These are phyloP conservation scores for Branchinecta sandiegonensis DNA, from an alignment of 2,888 invertebrate species.

Conservation along the genomic window DNA sequence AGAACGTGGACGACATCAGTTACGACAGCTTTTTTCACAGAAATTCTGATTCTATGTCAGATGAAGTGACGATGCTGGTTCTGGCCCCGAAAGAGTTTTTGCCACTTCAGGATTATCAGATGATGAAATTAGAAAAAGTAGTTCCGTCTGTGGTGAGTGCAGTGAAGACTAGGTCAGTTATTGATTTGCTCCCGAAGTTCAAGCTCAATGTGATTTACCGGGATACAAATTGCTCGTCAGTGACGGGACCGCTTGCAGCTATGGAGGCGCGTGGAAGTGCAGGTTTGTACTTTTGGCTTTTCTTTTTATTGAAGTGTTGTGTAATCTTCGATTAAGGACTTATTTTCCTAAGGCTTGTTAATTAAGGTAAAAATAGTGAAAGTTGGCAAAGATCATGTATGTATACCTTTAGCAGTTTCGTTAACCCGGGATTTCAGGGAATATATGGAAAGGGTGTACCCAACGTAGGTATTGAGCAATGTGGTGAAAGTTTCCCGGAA, in stretches of 20 bases:
- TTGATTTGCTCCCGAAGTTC: conserved; percentile 46
- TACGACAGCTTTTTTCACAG: too few relatives aligned
- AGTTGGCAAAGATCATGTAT: too few relatives aligned
- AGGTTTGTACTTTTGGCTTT: neutral
- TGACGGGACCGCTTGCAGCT: conserved; percentile 58
- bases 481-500: too few relatives aligned
- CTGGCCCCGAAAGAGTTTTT: neutral
- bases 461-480: too few relatives aligned
- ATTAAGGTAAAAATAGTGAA: too few relatives aligned
- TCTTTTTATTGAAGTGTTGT: too few relatives aligned
- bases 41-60: too few relatives aligned
- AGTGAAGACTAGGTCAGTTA: neutral
- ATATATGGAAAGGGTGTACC: too few relatives aligned
- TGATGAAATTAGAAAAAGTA: neutral
- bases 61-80: neutral
- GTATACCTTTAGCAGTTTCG: too few relatives aligned
- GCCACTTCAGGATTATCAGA: neutral
- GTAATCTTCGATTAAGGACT: neutral
- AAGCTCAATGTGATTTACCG: conserved; percentile 50
- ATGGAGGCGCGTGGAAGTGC: conserved; percentile 45
- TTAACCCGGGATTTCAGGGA: too few relatives aligned
- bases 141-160: neutral
- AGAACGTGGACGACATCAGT: too few relatives aligned
- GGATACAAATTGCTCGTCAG: conserved; percentile 61
- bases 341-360: too few relatives aligned